Evolutionary conservation across 2,888 invertebrate genomes (phyloP).

Genomic region (Scotopteryx bipunctaria): DNA sequence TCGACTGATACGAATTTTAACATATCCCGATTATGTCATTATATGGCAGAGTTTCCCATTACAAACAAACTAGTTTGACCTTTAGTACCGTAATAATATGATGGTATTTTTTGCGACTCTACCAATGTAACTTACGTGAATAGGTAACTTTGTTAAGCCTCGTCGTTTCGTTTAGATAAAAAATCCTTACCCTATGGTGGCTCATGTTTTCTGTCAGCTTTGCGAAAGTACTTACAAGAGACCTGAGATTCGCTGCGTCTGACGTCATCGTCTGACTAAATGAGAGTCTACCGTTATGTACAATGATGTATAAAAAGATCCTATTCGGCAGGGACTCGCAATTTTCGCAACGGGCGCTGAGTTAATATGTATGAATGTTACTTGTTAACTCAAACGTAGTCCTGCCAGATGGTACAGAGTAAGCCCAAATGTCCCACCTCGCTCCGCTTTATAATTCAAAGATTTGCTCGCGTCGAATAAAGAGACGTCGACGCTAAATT

Average conservation of each 20-base stretch:
- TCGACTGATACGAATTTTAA: constrained; percentile 12
- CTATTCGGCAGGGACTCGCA: constrained; percentile 43
- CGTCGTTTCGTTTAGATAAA: too few relatives aligned
- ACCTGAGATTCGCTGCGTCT: background rate
- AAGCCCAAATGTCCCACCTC: constrained; percentile 58
- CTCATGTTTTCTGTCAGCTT: too few relatives aligned
- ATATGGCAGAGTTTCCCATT: constrained; percentile 1
- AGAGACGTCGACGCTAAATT: constrained; percentile 66
- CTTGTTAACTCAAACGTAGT: constrained; percentile 64
- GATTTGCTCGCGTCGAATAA: constrained; percentile 73
- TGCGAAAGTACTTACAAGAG: background rate
- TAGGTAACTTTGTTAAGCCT: too few relatives aligned
- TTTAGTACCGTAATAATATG: background rate
- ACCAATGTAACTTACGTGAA: too few relatives aligned
- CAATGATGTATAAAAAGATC: constrained; percentile 31
- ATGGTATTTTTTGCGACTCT: background rate
- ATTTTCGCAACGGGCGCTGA: constrained; percentile 53
- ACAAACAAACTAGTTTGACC: background rate
- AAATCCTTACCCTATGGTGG: too few relatives aligned
- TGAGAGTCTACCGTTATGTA: background rate
- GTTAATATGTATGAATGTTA: constrained; percentile 80
- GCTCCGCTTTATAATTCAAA: constrained; percentile 76
- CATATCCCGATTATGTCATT: constrained; percentile 1
- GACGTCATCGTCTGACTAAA: background rate
- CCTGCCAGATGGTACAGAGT: constrained; percentile 59